Percentiles rank a stretch among this genome's conserved stretches.
phyloP scores from a whole-genome alignment of 2,888 invertebrate species.

The Apamea crenata region DNA sequence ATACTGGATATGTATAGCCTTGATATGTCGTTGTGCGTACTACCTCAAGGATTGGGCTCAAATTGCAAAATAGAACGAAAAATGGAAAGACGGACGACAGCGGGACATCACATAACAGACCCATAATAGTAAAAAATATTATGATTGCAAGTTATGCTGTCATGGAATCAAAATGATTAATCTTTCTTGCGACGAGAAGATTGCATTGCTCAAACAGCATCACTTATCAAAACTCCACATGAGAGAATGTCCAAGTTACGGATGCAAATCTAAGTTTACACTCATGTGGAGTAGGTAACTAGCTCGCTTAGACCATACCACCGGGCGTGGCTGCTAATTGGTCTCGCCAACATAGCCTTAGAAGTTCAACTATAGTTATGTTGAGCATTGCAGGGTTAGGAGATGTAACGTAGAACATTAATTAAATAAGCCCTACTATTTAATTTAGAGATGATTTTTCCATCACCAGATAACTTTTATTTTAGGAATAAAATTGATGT shows the following conservation, averaged over 20 bases:
- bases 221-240: neutral
- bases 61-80: too few relatives aligned
- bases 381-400: too few relatives aligned
- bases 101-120: neutral
- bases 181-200: neutral
- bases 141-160: too few relatives aligned
- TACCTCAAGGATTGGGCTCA: too few relatives aligned
- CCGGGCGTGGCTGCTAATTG: constrained; percentile 49
- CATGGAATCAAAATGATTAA: neutral
- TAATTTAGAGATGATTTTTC: too few relatives aligned
- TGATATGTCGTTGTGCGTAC: too few relatives aligned
- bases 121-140: too few relatives aligned
- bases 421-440: neutral
- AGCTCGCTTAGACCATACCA: constrained; percentile 34
- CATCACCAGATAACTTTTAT: too few relatives aligned
- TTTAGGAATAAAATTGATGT: too few relatives aligned
- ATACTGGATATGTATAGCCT: too few relatives aligned
- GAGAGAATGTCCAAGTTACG: neutral
- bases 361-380: constrained; percentile 13
- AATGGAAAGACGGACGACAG: too few relatives aligned
- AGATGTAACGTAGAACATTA: too few relatives aligned
- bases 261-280: constrained; percentile 36
- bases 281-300: constrained; percentile 9
- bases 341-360: constrained; percentile 36
- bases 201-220: neutral